Percentiles rank a stretch among this genome's conserved stretches.
These are phyloP conservation scores for Steromphala cineraria DNA, from an alignment of 2,888 invertebrate genomes.

Conservation along the genomic window DNA sequence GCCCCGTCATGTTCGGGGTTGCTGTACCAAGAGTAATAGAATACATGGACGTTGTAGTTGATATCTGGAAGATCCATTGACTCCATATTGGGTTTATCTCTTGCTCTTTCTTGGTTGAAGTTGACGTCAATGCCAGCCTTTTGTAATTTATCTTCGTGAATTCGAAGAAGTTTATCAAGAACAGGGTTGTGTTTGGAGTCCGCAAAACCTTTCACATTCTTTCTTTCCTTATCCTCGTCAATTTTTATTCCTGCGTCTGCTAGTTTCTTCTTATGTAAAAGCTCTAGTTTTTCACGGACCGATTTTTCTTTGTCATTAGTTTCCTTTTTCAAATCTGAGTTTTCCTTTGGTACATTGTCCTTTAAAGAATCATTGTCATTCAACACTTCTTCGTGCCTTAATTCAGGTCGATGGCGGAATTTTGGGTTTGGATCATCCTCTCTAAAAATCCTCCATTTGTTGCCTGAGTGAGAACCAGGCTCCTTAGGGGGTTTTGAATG, in stretches of 20 bases:
- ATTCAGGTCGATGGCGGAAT: not conserved
- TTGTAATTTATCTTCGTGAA: constrained; percentile 3
- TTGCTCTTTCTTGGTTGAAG: not conserved
- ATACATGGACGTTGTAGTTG: constrained; percentile 74
- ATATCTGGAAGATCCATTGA: not conserved
- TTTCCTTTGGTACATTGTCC: not conserved
- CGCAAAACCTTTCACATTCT: not conserved
- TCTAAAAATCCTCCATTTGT: not conserved
- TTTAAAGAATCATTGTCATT: not conserved
- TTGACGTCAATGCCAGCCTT: constrained; percentile 14
- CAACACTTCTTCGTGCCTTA: not conserved
- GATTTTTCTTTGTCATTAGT: not conserved
- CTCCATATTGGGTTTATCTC: not conserved
- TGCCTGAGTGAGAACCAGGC: not conserved
- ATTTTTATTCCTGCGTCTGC: constrained; percentile 5
- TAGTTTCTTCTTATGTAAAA: constrained; percentile 6
- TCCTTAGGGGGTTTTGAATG: not conserved
- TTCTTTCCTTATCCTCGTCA: not conserved
- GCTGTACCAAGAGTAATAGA: constrained; percentile 77
- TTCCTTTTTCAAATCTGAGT: not conserved
- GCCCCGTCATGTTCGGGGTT: constrained; percentile 66
- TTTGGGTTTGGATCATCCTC: not conserved
- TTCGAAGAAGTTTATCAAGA: not conserved
- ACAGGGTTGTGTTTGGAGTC: not conserved
- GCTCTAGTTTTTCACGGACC: not conserved